Base-by-base conservation (phyloP, 2,888 invertebrate species). In the Anodontia alba region DNA sequence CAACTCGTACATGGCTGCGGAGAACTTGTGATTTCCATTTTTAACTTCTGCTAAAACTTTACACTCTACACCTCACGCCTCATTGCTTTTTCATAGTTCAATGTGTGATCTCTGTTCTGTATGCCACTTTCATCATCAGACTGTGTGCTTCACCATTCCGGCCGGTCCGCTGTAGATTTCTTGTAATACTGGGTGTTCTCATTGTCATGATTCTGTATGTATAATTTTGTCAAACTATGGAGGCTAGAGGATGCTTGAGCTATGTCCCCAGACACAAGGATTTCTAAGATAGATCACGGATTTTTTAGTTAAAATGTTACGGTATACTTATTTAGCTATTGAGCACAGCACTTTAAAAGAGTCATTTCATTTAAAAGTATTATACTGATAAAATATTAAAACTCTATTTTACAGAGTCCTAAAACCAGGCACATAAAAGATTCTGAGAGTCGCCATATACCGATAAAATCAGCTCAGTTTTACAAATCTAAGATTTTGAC, bases 381-480 rank as follows among this genome's bases (percentile, higher is more conserved):
- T 17, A 29, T n/a, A n/a, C n/a, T n/a, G n/a, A n/a, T n/a, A 7
- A 26, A 26, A 26, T 7, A 26, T 57, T 29, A 26, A 57, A 57
- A 29, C 8, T 7, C 26, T 8, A 57, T 23, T 57, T 1, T 26
- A 3, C 5, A 5, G 5, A 29, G 26, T 57, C 29, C 29, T 57
- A 57, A 57, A 57, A 57, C 57, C 57, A 29, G 57, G 57, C 57
- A 57, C 57, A 3, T 26, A 26, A 57, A 57, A 57, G 10, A 8
- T 57, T 57, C 49, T 49, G n/a, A 49, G 49, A 20, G 17, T 49
- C n/a, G 12, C n/a, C 49, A n/a, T n/a, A n/a, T n/a, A n/a, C n/a
- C n/a, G n/a, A 20, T 49, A 49, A 49, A 49, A 49, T 49, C 20
- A 20, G 49, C 12, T 15, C 10, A 49, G 42, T 42, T 15, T 42